Evolutionary conservation across 1,140 invertebrate species (phyloP), one percentile per base, ranked within the genome.

Genomic region (Cotesia glomerata): DNA sequence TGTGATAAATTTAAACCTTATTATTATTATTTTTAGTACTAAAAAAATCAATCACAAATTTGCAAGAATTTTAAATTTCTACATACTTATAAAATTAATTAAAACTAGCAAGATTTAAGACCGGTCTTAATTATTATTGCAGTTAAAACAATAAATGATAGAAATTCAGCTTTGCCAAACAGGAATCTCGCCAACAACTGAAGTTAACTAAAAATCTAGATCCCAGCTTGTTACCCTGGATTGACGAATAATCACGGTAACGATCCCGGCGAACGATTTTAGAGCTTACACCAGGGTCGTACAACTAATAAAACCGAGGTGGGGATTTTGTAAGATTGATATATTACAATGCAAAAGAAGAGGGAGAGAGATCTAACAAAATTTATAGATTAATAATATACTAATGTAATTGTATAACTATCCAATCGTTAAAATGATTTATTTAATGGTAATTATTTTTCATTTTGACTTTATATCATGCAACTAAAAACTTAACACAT

Each of bases 101-200:
- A 9, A 7, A 45, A 67, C 11, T 9, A 45, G 0, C 11, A 45
- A 9, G 39, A 45, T 8, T 45, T 8, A 39, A 39, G 7, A 8
- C 7, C 5, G 7, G 1, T 39, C 7, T 39, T 39, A 45, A 45
- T 45, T 45, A 9, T 45, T 8, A 45, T 45, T 45, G 2, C 11
- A 45, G 5, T 7, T 7, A 45, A 39, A 49, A 39, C 7, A 66
- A 51, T 51, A 52, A 34, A 9, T n/a, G 16, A 18, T n/a, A 3
- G 36, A 65, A 35, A 45, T 45, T 35, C 71, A 76, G 82, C 77
- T 80, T 75, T 81, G 82, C 81, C 83, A 84, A 84, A 84, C 81
- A 79, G 74, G 67, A 80, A 63, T 77, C 80, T 77, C 67, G 80
- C 83, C 80, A 83, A 84, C 80, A 78, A 84, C 82, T 82, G 77